Evolutionary conservation across 2,797 vertebrate genomes (phyloP), one percentile per base, ranked within the genome.

Genomic region (Pyrrhura leucotis): DNA sequence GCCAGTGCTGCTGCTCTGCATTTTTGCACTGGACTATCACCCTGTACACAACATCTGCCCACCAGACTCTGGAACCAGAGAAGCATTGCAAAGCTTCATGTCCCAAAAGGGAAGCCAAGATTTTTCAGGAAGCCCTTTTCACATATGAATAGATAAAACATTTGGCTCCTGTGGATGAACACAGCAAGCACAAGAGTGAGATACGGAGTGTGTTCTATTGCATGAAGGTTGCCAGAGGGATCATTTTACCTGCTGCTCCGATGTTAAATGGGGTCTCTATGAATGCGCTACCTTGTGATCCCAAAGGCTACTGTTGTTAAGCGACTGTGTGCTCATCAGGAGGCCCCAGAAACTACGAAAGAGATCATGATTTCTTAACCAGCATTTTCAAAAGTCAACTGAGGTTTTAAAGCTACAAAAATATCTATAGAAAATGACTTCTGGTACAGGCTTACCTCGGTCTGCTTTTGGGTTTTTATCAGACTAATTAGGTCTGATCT

Each of bases 211-310:
- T 42, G 28, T 39, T 61, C 75, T 31, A 44, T 7, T 23, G 35
- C 26, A 14, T 29, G 48, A 29, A 1, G 14, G 12, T 20, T 40
- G 48, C 26, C 17, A 33, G 11, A 44, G 31, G 39, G 28, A 4
- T 22, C 19, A 33, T 37, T 54, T 66, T 31, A 23, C 14, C 2
- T 0, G 0, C 25, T 56, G 3, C 45, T 54, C 35, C 4, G 31
- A 39, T 18, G 12, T 12, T 59, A 74, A n/a, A 33, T 20, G 14
- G 48, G 14, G 37, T 65, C 26, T 67, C 73, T 50, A 1, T 9
- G 31, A 66, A n/a, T 4, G 21, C 9, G 2, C 54, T 11, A 56
- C 54, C 54, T 23, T 56, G 54, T 23, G 54, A 33, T 56, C n/a
- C 54, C n/a, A 33, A 35, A 35, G 13, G n/a, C n/a, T 33, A 22